Evolutionary conservation across 2,888 invertebrate genomes (phyloP).

Genomic region (Cheilosia pagana): DNA sequence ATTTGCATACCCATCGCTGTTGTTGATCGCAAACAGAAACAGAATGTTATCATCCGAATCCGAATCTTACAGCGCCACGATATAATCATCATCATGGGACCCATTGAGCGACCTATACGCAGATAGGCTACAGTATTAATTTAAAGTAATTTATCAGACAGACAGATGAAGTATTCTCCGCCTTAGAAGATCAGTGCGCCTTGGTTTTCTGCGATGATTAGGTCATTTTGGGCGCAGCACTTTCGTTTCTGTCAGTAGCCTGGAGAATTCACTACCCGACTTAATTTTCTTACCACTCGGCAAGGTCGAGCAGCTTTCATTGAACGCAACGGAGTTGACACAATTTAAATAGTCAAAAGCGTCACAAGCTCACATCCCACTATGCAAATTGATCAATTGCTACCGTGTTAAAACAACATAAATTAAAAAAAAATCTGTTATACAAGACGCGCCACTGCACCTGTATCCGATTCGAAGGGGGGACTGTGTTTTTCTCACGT

Average conservation of each 20-base stretch:
- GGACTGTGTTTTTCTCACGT: conserved; percentile 38
- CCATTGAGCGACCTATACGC: conserved; percentile 26
- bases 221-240: neutral
- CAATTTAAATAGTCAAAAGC: neutral
- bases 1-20: conserved; percentile 22
- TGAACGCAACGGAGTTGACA: neutral
- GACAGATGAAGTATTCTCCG: conserved; percentile 28
- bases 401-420: conserved; percentile 11
- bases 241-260: too few species aligned
- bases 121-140: conserved; percentile 52
- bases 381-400: conserved; percentile 39
- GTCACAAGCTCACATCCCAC: conserved; percentile 1
- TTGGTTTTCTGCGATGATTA: conserved; percentile 43
- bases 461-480: neutral
- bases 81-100: neutral
- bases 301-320: neutral
- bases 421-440: conserved; percentile 16
- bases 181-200: conserved; percentile 30
- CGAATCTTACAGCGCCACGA: neutral
- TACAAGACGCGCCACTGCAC: conserved; percentile 14
- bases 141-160: conserved; percentile 64
- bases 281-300: neutral
- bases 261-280: too few species aligned
- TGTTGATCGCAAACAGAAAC: conserved; percentile 6
- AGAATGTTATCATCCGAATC: conserved; percentile 13